These are phyloP conservation scores for Ictalurus furcatus DNA, from an alignment of 2,113 vertebrate species.

Conservation along the genomic window DNA sequence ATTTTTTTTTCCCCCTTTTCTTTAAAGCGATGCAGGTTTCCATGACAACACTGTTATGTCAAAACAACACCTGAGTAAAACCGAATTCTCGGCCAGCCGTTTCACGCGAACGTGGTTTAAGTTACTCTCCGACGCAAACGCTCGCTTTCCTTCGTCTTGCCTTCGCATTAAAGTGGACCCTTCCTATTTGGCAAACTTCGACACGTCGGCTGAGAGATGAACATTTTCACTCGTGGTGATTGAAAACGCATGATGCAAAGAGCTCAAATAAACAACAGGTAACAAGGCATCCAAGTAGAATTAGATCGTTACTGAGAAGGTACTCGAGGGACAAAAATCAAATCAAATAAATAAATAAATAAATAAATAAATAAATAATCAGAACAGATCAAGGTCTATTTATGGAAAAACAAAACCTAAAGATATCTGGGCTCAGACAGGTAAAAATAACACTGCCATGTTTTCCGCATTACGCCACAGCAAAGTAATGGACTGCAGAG, in stretches of 20 bases:
- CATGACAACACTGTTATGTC: conserved; percentile 79
- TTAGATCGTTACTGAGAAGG: conserved; percentile 49
- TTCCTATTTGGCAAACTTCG: conserved; percentile 59
- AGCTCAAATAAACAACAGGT: conserved; percentile 61
- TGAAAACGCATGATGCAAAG: conserved; percentile 55
- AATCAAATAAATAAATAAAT: too few relatives aligned
- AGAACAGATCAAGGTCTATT: conserved; percentile 52
- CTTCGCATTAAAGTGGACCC: conserved; percentile 73
- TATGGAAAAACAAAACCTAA: conserved; percentile 51
- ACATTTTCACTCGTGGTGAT: conserved; percentile 58
- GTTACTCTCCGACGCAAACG: conserved; percentile 74
- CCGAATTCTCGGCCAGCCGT: conserved; percentile 66
- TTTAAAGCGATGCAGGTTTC: conserved; percentile 69
- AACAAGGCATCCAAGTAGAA: conserved; percentile 58
- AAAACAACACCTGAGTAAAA: conserved; percentile 81
- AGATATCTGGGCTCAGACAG: conserved; percentile 53
- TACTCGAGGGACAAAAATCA: neutral
- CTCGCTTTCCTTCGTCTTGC: conserved; percentile 79
- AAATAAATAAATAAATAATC: neutral
- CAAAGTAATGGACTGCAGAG: conserved; percentile 33
- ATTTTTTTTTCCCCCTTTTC: too few relatives aligned
- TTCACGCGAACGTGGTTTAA: conserved; percentile 79
- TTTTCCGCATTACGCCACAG: conserved; percentile 51
- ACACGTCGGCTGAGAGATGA: conserved; percentile 48
- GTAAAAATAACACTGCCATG: conserved; percentile 53